These are phyloP conservation scores for Megathymus violae DNA, from an alignment of 1,140 invertebrate genomes.

Conservation along the genomic window DNA sequence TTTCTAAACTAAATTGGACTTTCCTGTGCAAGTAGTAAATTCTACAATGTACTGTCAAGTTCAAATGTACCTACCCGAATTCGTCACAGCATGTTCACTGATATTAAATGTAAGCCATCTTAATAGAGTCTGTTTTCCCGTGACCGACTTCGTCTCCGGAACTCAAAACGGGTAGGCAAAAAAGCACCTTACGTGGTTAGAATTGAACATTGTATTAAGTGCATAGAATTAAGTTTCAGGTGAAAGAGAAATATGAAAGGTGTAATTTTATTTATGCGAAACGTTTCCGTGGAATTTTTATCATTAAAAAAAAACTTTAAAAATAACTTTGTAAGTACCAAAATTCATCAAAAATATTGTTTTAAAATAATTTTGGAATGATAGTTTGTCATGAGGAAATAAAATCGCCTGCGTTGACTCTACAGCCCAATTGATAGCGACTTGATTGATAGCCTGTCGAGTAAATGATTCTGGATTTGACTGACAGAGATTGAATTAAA, in stretches of 20 bases:
- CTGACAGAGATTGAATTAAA: too few species aligned
- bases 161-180: background rate
- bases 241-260: slow-evolving; percentile 54
- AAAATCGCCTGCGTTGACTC: too few species aligned
- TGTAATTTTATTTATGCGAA: slow-evolving; percentile 50
- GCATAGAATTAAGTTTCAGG: slow-evolving; percentile 13
- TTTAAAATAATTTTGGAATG: too few species aligned
- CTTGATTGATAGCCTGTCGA: too few species aligned
- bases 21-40: slow-evolving; percentile 38
- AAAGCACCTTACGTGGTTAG: background rate
- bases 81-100: slow-evolving; percentile 28
- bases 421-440: too few species aligned
- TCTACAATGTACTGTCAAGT: slow-evolving; percentile 12
- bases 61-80: slow-evolving; percentile 28
- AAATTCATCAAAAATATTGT: too few species aligned
- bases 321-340: slow-evolving; percentile 4
- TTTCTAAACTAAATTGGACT: slow-evolving; percentile 49
- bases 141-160: slow-evolving; percentile 19
- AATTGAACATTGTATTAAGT: slow-evolving; percentile 22
- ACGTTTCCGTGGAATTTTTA: slow-evolving; percentile 47
- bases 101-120: slow-evolving; percentile 36
- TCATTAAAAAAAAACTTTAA: slow-evolving; percentile 40
- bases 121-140: slow-evolving; percentile 35
- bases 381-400: too few species aligned
- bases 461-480: too few species aligned